Conservation (phyloP, 2,888 invertebrate genomes). For the Antitype chi region DNA sequence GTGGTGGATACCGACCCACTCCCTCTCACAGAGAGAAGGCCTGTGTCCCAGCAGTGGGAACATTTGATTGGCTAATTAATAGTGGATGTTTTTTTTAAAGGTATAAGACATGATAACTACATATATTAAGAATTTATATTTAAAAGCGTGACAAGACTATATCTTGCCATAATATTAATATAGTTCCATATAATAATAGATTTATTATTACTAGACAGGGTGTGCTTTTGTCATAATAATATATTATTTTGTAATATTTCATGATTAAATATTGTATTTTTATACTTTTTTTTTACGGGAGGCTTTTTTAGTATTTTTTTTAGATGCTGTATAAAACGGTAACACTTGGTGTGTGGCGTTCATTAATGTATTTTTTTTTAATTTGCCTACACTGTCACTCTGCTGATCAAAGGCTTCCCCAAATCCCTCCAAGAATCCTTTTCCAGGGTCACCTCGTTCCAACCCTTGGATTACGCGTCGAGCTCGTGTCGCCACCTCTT, state of each 20-base stretch:
- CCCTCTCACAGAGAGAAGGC: not conserved
- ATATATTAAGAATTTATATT: constrained; percentile 24
- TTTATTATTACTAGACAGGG: constrained; percentile 33
- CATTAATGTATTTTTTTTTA: too few relatives aligned
- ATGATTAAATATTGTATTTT: not conserved
- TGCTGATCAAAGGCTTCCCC: too few relatives aligned
- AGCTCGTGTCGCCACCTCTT: too few relatives aligned
- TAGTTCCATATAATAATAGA: constrained; percentile 10
- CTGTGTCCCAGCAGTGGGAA: not conserved
- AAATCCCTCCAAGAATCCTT: too few relatives aligned
- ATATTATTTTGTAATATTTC: not conserved
- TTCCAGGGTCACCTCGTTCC: too few relatives aligned
- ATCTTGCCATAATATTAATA: constrained; percentile 41
- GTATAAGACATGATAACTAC: not conserved
- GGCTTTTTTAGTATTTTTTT: not conserved
- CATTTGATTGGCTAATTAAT: not conserved
- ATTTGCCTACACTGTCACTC: too few relatives aligned
- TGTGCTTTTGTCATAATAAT: constrained; percentile 44
- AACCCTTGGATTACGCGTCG: too few relatives aligned
- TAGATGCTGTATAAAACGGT: too few relatives aligned
- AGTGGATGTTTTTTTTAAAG: not conserved
- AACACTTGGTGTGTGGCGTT: too few relatives aligned
- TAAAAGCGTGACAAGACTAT: constrained; percentile 24
- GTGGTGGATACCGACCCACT: not conserved
- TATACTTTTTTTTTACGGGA: constrained; percentile 3